phyloP scores from a whole-genome alignment of 2,888 invertebrate species.

The Leptopilina drosophilae region DNA sequence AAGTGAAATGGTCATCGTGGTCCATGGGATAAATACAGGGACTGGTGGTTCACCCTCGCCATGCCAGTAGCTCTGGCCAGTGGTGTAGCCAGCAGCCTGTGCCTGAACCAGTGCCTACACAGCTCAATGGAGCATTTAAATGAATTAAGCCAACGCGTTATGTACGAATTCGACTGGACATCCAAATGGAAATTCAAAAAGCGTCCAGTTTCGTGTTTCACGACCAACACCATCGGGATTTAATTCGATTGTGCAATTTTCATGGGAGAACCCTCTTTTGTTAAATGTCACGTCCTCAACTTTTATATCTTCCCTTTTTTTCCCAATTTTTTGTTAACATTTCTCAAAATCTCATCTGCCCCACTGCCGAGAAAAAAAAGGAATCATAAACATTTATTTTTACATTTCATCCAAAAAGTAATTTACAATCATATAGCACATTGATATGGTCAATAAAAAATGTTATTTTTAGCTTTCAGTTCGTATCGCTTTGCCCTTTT shows the following conservation, averaged over 20 bases:
- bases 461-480: too few relatives aligned
- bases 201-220: conserved; percentile 24
- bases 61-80: background rate
- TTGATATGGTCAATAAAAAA: too few relatives aligned
- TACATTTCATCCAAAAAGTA: too few relatives aligned
- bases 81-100: conserved; percentile 9
- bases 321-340: background rate
- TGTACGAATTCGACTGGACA: conserved; percentile 49
- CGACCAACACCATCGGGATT: conserved; percentile 10
- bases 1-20: conserved; percentile 60
- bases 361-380: too few relatives aligned
- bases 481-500: too few relatives aligned
- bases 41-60: conserved; percentile 30
- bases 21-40: conserved; percentile 46
- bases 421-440: too few relatives aligned
- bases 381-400: too few relatives aligned
- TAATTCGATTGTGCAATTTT: conserved; percentile 14
- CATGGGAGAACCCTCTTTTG: background rate
- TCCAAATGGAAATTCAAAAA: conserved; percentile 44
- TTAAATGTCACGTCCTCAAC: conserved; percentile 1
- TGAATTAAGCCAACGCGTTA: conserved; percentile 68
- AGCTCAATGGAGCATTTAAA: conserved; percentile 72
- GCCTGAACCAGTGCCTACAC: conserved; percentile 52
- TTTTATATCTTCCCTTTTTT: background rate
- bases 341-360: too few relatives aligned